Percentiles rank a stretch among this genome's conserved stretches.
phyloP scores from a whole-genome alignment of 2,888 invertebrate species.

The Mechanitis messenoides region DNA sequence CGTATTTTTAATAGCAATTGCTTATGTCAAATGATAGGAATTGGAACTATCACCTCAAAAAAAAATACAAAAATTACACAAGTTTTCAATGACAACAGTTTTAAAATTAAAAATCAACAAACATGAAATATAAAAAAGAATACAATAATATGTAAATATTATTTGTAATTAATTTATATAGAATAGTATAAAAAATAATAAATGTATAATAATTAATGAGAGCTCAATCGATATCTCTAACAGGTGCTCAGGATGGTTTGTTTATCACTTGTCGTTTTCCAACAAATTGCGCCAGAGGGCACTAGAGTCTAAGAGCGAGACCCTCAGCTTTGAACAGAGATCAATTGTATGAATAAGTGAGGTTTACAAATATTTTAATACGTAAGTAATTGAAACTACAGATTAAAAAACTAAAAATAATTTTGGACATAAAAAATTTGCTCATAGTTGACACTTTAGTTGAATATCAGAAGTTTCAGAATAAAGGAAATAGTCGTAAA shows the following conservation, averaged over 20 bases:
- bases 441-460: too few relatives aligned
- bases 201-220: not conserved
- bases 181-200: not conserved
- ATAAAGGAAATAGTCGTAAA: too few relatives aligned
- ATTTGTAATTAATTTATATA: not conserved
- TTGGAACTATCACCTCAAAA: not conserved
- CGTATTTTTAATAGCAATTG: constrained; percentile 24
- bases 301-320: constrained; percentile 31
- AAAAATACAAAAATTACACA: not conserved
- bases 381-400: too few relatives aligned
- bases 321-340: constrained; percentile 32
- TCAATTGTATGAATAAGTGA: constrained; percentile 9
- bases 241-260: constrained; percentile 39
- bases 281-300: constrained; percentile 47
- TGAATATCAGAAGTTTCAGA: too few relatives aligned
- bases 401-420: too few relatives aligned
- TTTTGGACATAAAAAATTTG: too few relatives aligned
- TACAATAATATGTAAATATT: not conserved
- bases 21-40: constrained; percentile 2
- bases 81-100: too few relatives aligned
- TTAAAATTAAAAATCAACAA: not conserved
- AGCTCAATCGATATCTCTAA: constrained; percentile 10
- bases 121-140: not conserved
- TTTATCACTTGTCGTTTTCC: constrained; percentile 63
- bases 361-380: not conserved